Base-by-base conservation (phyloP, 2,888 invertebrate species). In the Pegoplata infirma region DNA sequence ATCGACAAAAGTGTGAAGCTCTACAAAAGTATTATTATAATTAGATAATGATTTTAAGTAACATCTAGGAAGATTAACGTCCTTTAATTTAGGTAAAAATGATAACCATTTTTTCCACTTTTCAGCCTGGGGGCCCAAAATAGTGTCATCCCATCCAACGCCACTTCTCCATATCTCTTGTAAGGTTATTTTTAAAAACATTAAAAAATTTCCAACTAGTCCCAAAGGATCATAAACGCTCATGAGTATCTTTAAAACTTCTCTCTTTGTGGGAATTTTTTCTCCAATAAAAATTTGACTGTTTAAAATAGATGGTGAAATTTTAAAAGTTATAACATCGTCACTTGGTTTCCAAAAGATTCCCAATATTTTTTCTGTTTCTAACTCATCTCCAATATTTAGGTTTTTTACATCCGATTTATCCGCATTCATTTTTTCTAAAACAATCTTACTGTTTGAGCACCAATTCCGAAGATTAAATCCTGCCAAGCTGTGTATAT, bases 141-240 rank as follows among this genome's bases (percentile, higher is more conserved):
- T 25, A 25, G 25, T 25, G 25, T 25, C 25, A 6, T 25, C 25
- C 25, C 25, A 25, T 25, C 58, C 23, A 28, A 56, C 40, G 1
- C 23, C 32, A 17, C 61, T 67, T 61, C 61, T 61, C 17, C 17
- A 46, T 16, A 68, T 44, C 32, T 76, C 68, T 28, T 76, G 68
- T 16, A 75, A 21, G 17, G 53, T 32, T 47, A 72, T 72, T 44
- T 77, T 72, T 1, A 58, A 19, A 53, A 53, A 63, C 72, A 72
- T 76, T 16, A 44, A 32, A 51, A 77, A 77, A 55, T 77, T 53
- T n/a, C 72, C 72, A 19, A 77, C 49, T 16, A 72, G 28, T 7
- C 63, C 72, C 7, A 77, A 12, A n/a, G 72, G 76, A 23, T 77
- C 67, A 28, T 76, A 76, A 8, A 69, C 36, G 17, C 64, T 64